A percentile compares a stretch with the other conserved stretches of the same genome.
phyloP scores from a whole-genome alignment of 2,113 vertebrate species.

The Rhadina sibilatrix region DNA sequence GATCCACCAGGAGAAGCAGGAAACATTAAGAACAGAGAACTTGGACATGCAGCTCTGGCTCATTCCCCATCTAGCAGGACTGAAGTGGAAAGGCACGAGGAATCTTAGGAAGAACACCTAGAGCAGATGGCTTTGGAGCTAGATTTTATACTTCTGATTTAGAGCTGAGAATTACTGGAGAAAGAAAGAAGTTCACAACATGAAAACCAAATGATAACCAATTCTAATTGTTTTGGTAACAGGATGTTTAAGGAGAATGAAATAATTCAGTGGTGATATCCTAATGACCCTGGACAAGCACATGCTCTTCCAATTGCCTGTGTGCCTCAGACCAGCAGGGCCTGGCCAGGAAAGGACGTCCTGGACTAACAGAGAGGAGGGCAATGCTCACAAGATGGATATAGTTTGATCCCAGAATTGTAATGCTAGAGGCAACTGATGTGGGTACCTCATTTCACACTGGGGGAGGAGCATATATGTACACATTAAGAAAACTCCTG shows the following conservation, averaged over 20 bases:
- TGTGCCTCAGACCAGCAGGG: background rate
- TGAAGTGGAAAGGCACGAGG: background rate
- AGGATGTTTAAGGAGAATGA: background rate
- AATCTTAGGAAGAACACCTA: background rate
- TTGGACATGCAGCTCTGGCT: background rate
- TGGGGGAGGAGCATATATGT: background rate
- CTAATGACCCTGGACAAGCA: background rate
- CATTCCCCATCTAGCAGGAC: background rate
- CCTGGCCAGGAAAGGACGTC: background rate
- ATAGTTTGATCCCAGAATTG: background rate
- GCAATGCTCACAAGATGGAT: background rate
- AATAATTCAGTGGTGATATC: background rate
- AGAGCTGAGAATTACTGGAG: background rate
- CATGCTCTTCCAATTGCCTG: background rate
- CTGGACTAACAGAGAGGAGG: background rate
- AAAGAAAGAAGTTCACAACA: background rate
- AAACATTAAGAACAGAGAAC: background rate
- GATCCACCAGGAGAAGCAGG: background rate
- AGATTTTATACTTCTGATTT: background rate
- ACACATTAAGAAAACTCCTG: background rate
- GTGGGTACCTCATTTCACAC: background rate
- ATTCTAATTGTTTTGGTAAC: background rate
- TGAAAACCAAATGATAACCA: background rate
- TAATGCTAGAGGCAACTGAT: background rate
- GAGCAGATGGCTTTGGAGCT: background rate